Base-by-base conservation (phyloP, 2,888 invertebrate genomes). In the Scaptomyza tumidula region DNA sequence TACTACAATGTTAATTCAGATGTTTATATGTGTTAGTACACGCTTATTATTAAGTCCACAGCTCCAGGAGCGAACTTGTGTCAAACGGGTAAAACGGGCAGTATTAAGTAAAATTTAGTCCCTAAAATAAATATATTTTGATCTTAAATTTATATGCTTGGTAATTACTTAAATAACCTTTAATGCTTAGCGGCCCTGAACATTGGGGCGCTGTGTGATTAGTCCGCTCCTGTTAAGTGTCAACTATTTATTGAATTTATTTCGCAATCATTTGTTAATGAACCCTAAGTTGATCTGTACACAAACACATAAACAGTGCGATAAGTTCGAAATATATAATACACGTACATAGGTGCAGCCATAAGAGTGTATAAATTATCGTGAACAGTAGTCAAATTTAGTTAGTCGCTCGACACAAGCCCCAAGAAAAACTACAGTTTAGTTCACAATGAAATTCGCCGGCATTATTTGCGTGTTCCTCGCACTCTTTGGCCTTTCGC, bases 231-330 rank as follows among this genome's bases (percentile, higher is more conserved):
- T 46, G 57, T 7, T 31, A 0, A 24, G 19, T 19, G n/a, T 4
- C 16, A 24, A 6, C 11, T 65, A 48, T 65, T 74, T 73, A 29
- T 45, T 39, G 11, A 53, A 44, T 45, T 43, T 54, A n/a, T 52
- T 77, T 81, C 62, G 50, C 84, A 77, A 50, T 62, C 31, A 53
- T 39, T 80, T 59, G 86, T 62, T 81, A 86, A 86, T 83, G 72
- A 86, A 71, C 63, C 29, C 33, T 43, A 55, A 48, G 59, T 66
- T 64, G 52, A 56, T 39, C n/a, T 52, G 9, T 27, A 35, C 45
- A 71, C 16, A 11, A 29, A 7, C 29, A 39, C 16, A 31, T n/a
- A 24, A 13, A 37, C 24, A 57, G 1, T 72, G 29, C 37, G 61
- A 58, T 53, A 45, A 45, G n/a, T 19, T 3, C 7, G 4, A 9